Conservation (phyloP, 2,797 vertebrate species). For the Mus caroli region DNA sequence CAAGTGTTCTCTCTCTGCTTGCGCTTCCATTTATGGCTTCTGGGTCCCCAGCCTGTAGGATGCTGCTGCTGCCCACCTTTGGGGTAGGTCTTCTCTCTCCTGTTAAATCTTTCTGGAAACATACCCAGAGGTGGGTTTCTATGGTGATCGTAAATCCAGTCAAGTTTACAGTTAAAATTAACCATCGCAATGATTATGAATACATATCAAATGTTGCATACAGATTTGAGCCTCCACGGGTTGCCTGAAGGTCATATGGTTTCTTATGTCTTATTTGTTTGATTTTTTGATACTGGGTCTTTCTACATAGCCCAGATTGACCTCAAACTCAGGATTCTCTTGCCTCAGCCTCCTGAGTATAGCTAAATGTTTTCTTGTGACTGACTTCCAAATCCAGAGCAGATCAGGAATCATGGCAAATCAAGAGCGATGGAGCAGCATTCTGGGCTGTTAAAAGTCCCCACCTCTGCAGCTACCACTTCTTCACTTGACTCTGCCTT, state of each 20-base stretch:
- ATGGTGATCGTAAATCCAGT: neutral
- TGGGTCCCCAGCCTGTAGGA: neutral
- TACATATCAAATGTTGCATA: neutral
- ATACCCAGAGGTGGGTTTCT: neutral
- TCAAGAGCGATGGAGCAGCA: neutral
- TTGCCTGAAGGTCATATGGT: neutral
- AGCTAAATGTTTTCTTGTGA: neutral
- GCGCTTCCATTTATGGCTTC: neutral
- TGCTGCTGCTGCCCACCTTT: neutral
- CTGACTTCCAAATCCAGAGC: constrained; percentile 6
- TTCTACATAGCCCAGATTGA: neutral
- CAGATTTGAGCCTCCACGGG: neutral
- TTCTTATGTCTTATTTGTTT: neutral
- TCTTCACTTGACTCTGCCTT: neutral
- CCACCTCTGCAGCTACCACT: neutral
- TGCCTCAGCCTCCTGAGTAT: neutral
- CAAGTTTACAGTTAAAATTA: neutral
- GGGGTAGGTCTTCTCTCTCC: neutral
- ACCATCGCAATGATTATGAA: neutral
- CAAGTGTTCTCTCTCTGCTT: neutral
- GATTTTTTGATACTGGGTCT: neutral
- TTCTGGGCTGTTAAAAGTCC: neutral
- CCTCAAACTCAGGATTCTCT: neutral
- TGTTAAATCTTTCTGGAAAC: neutral
- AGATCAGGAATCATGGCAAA: neutral